Conservation (phyloP, 2,797 vertebrate genomes). For the Intellagama lesueurii region DNA sequence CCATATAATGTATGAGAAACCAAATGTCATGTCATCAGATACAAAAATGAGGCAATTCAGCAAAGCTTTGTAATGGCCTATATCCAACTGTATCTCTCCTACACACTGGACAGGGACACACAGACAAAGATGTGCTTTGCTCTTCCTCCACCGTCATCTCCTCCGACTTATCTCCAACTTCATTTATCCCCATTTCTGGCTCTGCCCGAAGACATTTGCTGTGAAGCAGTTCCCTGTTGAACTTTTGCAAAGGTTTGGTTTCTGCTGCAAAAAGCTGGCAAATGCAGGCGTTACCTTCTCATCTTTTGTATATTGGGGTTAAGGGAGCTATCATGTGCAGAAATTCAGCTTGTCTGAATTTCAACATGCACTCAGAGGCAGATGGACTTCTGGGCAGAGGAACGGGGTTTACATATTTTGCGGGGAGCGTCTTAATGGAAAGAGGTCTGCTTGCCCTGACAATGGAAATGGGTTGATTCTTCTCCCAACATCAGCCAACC, state of each 20-base stretch:
- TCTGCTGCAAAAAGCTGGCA: neutral
- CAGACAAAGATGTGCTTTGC: neutral
- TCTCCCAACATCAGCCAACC: neutral
- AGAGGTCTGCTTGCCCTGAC: no score
- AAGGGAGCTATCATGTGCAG: no score
- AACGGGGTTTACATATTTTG: neutral
- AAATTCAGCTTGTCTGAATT: no score
- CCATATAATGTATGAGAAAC: neutral
- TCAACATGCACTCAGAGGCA: neutral
- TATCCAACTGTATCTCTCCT: neutral
- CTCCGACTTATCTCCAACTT: neutral
- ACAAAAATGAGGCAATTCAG: conserved; percentile 45
- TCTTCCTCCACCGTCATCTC: neutral
- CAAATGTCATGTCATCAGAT: conserved; percentile 13
- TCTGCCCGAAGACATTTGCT: neutral
- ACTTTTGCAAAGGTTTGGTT: neutral
- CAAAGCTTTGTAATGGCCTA: conserved; percentile 12
- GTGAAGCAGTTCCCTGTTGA: neutral
- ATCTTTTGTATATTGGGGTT: no score
- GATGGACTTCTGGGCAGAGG: neutral
- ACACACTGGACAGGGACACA: no score
- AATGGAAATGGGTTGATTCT: neutral
- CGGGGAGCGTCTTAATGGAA: neutral
- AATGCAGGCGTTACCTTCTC: neutral
- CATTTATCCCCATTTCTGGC: neutral